Conservation (phyloP, 1,140 invertebrate species). For the Drosophila bocqueti region DNA sequence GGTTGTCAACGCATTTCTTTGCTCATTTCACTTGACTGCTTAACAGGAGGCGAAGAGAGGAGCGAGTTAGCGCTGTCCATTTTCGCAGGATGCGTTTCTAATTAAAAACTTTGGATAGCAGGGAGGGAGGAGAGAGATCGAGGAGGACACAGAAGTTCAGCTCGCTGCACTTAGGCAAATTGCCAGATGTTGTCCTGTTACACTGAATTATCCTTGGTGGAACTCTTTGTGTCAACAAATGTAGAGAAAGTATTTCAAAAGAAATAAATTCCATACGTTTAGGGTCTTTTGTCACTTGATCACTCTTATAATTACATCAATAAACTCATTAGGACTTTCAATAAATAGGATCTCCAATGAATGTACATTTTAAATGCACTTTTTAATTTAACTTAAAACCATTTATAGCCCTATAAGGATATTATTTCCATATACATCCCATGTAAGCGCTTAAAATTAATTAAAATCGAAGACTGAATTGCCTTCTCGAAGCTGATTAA, state of each 20-base stretch:
- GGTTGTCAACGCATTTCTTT: constrained; percentile 80
- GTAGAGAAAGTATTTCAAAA: not conserved
- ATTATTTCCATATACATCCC: not conserved
- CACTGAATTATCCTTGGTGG: constrained; percentile 30
- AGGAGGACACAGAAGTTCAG: constrained; percentile 44
- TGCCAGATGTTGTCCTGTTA: constrained; percentile 61
- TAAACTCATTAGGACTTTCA: too few species aligned
- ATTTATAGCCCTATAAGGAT: not conserved
- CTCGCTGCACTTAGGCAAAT: constrained; percentile 77
- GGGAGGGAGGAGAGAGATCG: not conserved
- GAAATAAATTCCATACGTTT: not conserved
- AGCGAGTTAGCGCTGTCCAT: constrained; percentile 43
- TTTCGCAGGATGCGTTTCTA: constrained; percentile 75
- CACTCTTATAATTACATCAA: not conserved
- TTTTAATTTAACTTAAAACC: too few species aligned
- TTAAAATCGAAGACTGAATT: not conserved
- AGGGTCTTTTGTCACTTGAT: too few species aligned
- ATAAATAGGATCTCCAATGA: too few species aligned
- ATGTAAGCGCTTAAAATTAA: not conserved
- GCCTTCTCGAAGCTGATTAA: constrained; percentile 48
- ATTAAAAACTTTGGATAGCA: constrained; percentile 72
- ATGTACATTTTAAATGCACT: not conserved
- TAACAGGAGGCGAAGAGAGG: constrained; percentile 2
- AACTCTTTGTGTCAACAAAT: constrained; percentile 1
- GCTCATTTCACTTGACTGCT: constrained; percentile 77